A percentile compares a stretch with the other conserved stretches of the same genome.
These are phyloP conservation scores for Nesogale talazaci DNA, from an alignment of 2,113 vertebrate species.

Conservation along the genomic window DNA sequence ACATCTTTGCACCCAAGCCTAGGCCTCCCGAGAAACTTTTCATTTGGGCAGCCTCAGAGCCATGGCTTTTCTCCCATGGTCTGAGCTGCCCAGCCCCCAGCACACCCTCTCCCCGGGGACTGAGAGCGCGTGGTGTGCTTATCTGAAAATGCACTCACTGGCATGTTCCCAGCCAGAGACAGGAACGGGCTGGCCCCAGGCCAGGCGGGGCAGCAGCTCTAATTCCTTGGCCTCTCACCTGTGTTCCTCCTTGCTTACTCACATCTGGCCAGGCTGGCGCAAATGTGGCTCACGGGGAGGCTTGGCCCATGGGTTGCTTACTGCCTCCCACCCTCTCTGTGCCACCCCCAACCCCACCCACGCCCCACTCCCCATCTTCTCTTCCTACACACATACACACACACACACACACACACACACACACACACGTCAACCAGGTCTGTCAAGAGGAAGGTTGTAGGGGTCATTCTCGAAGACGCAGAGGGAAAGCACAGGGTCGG, in stretches of 20 bases:
- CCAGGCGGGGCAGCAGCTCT: background rate
- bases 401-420: background rate
- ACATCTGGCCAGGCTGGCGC: background rate
- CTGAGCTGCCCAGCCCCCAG: background rate
- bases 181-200: background rate
- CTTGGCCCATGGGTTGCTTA: background rate
- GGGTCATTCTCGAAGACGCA: background rate
- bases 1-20: background rate
- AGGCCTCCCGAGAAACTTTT: conserved; percentile 24
- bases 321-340: background rate
- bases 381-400: no score
- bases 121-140: background rate
- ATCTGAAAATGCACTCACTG: conserved; percentile 26
- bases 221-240: background rate
- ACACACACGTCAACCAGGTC: background rate
- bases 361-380: background rate
- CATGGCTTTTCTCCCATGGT: background rate
- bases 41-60: background rate
- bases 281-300: background rate
- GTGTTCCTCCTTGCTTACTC: background rate
- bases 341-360: no score
- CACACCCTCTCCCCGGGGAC: background rate
- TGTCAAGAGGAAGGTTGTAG: background rate
- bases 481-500: background rate
- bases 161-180: background rate